A percentile compares a stretch with the other conserved stretches of the same genome.
Conservation (phyloP, 2,113 vertebrate species). For the Gallinago jamesoni region DNA sequence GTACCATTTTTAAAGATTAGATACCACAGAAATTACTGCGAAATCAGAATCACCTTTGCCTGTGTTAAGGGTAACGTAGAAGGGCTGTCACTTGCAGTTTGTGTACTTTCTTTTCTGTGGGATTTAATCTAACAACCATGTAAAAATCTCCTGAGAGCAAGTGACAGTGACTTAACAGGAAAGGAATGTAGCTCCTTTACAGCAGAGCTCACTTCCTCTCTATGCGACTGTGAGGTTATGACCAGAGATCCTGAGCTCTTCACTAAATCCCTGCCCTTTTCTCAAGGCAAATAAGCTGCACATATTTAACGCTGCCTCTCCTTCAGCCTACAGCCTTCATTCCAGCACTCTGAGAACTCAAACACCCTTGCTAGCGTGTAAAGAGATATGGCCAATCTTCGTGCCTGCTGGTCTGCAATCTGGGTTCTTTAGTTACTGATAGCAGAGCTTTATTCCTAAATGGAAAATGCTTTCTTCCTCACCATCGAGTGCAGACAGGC, state of each 20-base stretch:
- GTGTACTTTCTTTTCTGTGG: background rate
- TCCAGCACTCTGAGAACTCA: background rate
- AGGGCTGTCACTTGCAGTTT: background rate
- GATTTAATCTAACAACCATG: background rate
- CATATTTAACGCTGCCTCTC: background rate
- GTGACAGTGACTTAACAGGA: constrained; percentile 30
- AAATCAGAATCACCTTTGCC: background rate
- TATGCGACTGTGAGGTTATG: background rate
- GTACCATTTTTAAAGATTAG: background rate
- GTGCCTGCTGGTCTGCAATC: background rate
- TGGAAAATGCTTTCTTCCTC: background rate
- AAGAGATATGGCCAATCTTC: background rate
- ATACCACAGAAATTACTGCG: background rate
- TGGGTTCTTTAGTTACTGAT: fast-evolving
- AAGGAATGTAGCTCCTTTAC: constrained; percentile 32
- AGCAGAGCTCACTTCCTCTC: background rate
- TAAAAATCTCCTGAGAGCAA: constrained; percentile 11
- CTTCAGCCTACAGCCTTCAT: background rate
- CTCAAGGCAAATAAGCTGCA: background rate
- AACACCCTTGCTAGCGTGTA: background rate
- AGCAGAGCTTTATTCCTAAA: background rate
- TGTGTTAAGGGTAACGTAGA: background rate
- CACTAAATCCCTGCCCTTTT: background rate
- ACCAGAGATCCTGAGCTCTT: background rate
- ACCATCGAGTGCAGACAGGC: background rate